A percentile compares a stretch with the other conserved stretches of the same genome.
Evolutionary conservation across 2,113 vertebrate species (phyloP).

Genomic region (Xenotilapia caudafasciata): DNA sequence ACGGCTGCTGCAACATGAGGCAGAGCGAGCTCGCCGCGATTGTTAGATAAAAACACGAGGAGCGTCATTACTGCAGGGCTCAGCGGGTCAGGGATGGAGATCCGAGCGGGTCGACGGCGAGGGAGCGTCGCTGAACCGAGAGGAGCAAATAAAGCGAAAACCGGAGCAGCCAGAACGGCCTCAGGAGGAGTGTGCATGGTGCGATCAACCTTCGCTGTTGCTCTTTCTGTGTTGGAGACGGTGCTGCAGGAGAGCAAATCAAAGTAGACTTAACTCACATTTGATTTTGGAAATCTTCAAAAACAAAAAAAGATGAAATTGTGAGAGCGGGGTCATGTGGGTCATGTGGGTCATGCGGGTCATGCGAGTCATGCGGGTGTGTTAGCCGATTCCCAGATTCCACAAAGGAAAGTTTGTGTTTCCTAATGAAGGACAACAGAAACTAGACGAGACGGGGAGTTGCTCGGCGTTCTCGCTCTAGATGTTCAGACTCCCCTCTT

Average conservation of each 20-base stretch:
- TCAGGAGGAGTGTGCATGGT: neutral
- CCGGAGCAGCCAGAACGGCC: neutral
- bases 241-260: neutral
- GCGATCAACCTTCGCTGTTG: fast-evolving
- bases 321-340: fast-evolving
- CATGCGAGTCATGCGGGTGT: fast-evolving
- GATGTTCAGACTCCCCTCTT: neutral
- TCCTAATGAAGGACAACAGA: neutral
- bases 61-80: neutral
- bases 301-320: neutral
- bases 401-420: neutral
- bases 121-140: fast-evolving
- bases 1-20: neutral
- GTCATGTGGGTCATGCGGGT: fast-evolving
- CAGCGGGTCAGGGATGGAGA: neutral
- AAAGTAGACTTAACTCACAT: neutral
- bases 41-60: neutral
- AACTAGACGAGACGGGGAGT: fast-evolving
- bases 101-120: neutral
- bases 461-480: neutral
- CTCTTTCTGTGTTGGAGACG: neutral
- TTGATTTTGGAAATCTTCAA: neutral
- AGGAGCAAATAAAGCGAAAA: neutral
- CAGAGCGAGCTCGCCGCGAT: fast-evolving
- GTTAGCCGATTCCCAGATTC: neutral